Evolutionary conservation across 2,113 vertebrate genomes (phyloP).

Genomic region (Alectura lathami): DNA sequence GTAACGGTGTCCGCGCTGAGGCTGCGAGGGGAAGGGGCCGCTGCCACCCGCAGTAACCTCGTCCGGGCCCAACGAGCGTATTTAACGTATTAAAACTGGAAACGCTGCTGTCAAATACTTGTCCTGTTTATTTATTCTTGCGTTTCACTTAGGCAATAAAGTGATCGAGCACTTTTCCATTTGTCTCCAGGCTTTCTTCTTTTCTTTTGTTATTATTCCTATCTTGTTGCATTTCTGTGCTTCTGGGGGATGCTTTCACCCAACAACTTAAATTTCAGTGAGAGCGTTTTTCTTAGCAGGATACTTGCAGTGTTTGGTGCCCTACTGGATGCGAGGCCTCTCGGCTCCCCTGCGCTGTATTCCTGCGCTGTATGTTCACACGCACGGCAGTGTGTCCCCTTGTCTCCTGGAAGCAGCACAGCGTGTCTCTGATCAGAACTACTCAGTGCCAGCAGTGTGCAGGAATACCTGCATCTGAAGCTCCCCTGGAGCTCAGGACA

Average conservation of each 20-base stretch:
- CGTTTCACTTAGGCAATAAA: not conserved
- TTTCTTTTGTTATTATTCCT: not conserved
- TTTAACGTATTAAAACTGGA: not conserved
- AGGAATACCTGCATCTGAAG: not conserved
- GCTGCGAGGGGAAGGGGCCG: not conserved
- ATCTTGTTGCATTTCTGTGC: not conserved
- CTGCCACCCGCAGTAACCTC: too few species aligned
- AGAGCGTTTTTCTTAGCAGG: not conserved
- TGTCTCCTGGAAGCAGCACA: not conserved
- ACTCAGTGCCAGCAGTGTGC: not conserved
- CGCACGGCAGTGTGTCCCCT: not conserved
- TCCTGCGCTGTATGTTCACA: fast-evolving
- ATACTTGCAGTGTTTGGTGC: not conserved
- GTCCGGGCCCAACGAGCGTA: not conserved
- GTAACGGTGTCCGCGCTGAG: too few species aligned
- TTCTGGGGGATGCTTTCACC: not conserved
- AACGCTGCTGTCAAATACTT: not conserved
- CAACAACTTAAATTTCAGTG: not conserved
- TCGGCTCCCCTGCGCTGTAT: not conserved
- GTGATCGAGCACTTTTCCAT: not conserved
- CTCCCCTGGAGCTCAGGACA: not conserved
- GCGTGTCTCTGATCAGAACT: not conserved
- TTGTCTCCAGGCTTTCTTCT: not conserved
- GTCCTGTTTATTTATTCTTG: not conserved
- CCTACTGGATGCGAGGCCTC: not conserved